A percentile compares a stretch with the other conserved stretches of the same genome.
phyloP scores from a whole-genome alignment of 2,113 vertebrate genomes.

The Forbesichthys agassizii region DNA sequence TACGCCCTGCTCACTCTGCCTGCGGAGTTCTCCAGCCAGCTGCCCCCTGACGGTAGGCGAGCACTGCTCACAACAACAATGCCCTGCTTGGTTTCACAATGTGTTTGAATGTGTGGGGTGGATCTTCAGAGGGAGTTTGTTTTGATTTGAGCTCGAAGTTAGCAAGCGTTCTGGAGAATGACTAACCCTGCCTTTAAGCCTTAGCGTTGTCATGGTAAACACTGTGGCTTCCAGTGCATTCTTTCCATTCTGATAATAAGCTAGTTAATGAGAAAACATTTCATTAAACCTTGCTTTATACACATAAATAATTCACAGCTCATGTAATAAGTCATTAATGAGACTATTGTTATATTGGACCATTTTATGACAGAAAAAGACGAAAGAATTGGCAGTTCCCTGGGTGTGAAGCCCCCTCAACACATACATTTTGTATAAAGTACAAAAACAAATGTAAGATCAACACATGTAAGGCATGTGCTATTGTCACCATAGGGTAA shows the following conservation, averaged over 20 bases:
- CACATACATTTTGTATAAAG: too few relatives aligned
- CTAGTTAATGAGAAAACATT: too few relatives aligned
- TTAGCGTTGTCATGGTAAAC: too few relatives aligned
- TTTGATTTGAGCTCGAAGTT: too few relatives aligned
- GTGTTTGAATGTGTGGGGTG: background rate
- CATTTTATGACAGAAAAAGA: too few relatives aligned
- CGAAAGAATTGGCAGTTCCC: background rate
- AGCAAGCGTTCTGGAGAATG: too few relatives aligned
- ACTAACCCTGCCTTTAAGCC: too few relatives aligned
- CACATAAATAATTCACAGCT: background rate
- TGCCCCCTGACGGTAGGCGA: slow-evolving; percentile 91
- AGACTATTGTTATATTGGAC: background rate
- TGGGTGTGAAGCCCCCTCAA: too few relatives aligned
- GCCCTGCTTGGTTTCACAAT: too few relatives aligned
- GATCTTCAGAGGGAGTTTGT: background rate
- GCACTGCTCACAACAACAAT: background rate
- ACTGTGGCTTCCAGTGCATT: too few relatives aligned
- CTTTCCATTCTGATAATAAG: too few relatives aligned
- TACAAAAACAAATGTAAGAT: background rate
- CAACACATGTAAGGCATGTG: background rate
- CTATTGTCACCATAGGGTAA: background rate
- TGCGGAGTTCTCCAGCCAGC: slow-evolving; percentile 95
- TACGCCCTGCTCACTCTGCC: slow-evolving; percentile 95
- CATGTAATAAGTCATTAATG: background rate
- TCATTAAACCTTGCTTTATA: too few relatives aligned